These are phyloP conservation scores for Coilia nasus DNA, from an alignment of 2,797 vertebrate species.

Conservation along the genomic window DNA sequence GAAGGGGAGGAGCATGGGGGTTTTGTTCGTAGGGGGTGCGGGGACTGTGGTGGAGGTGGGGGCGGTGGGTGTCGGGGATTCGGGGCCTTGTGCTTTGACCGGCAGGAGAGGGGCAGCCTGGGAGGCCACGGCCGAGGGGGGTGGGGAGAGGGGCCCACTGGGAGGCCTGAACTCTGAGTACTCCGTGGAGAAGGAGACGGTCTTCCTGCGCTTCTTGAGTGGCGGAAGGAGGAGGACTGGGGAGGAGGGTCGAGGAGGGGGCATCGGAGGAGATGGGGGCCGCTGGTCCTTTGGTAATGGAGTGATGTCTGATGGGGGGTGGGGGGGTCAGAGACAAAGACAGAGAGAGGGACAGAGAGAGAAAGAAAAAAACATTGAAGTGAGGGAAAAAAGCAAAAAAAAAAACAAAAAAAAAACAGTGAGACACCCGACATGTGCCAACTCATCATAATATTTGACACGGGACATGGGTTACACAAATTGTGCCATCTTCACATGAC, in stretches of 20 bases:
- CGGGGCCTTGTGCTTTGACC: slow-evolving; percentile 55
- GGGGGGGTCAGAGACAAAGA: not conserved
- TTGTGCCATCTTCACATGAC: slow-evolving; percentile 24
- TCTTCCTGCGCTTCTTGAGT: slow-evolving; percentile 91
- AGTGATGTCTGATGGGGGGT: slow-evolving; percentile 53
- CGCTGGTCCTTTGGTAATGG: slow-evolving; percentile 40
- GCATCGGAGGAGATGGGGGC: slow-evolving; percentile 62
- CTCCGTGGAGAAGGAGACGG: slow-evolving; percentile 83
- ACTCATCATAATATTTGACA: not conserved
- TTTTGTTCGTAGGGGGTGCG: slow-evolving; percentile 48
- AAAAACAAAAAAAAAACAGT: not conserved
- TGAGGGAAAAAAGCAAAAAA: too few species aligned
- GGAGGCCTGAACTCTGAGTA: slow-evolving; percentile 70
- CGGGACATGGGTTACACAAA: not conserved
- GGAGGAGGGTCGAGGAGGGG: slow-evolving; percentile 77
- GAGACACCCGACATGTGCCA: not conserved
- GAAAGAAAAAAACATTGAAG: not conserved
- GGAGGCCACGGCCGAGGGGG: slow-evolving; percentile 47
- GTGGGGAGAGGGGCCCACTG: slow-evolving; percentile 50
- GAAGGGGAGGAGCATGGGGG: slow-evolving; percentile 72
- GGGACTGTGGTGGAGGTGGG: slow-evolving; percentile 40
- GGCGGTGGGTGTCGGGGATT: slow-evolving; percentile 54
- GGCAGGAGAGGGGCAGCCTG: slow-evolving; percentile 60
- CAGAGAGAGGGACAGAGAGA: not conserved
- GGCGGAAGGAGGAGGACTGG: slow-evolving; percentile 84